Conservation (phyloP, 2,113 vertebrate genomes). For the Puma concolor region DNA sequence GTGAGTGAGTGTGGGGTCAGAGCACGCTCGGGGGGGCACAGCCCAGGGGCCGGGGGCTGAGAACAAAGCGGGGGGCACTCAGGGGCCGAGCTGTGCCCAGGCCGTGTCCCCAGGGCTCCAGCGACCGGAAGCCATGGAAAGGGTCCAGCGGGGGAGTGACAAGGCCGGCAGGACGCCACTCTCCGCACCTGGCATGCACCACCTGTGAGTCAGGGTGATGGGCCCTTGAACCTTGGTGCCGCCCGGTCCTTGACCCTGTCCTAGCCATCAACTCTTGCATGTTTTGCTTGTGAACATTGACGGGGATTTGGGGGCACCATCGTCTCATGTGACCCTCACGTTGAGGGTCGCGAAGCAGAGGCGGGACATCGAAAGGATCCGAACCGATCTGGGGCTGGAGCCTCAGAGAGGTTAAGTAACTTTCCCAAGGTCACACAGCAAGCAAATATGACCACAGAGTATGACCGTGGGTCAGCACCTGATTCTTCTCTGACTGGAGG, state of each 20-base stretch:
- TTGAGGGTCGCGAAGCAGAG: neutral
- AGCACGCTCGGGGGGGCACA: accelerated
- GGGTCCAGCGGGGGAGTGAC: neutral
- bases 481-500: neutral
- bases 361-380: neutral
- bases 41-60: neutral
- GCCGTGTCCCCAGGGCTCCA: neutral
- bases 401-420: neutral
- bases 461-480: too few species aligned
- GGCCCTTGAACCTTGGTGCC: accelerated
- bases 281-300: neutral
- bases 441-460: neutral
- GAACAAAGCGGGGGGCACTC: neutral
- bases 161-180: neutral
- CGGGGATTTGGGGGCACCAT: accelerated
- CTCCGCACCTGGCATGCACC: neutral
- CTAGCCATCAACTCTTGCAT: accelerated
- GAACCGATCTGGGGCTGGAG: neutral
- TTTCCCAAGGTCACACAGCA: neutral
- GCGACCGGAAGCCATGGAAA: neutral
- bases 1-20: neutral
- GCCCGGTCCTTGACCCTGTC: neutral
- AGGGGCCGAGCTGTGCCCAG: neutral
- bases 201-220: neutral
- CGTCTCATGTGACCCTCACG: accelerated